Evolutionary conservation across 2,797 vertebrate genomes (phyloP), one percentile per base, ranked within the genome.

Genomic region (Phrynocephalus guinanensis): DNA sequence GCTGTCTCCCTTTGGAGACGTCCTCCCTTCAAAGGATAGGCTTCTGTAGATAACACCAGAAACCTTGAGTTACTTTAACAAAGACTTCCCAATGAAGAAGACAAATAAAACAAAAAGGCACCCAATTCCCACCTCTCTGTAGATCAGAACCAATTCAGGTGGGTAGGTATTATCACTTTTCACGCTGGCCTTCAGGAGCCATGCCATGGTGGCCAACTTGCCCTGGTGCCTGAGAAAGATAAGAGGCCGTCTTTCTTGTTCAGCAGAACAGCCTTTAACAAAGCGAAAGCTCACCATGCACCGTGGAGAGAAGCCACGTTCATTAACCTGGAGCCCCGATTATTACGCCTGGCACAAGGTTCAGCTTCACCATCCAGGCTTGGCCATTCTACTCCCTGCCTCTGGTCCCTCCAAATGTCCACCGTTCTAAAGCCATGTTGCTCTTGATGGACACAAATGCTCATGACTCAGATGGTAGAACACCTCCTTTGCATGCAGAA

Each of bases 201-300:
- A 8, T 80, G 78, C 86, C 77, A 38, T 26, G 4, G 79, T 76
- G 88, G 84, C 87, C 91, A 85, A 89, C 90, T 90, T 93, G 78
- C 86, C 4, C 30, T 0, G 3, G 20, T 88, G 90, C 3, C 83
- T 78, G 90, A 91, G 93, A 93, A 91, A 91, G 87, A 90, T 82
- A 91, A 86, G 3, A 16, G 5, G n/a, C 52, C 44, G 18, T 30
- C 44, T 15, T 86, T 89, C 77, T 66, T 0, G 11, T 38, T 90
- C 70, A 86, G 33, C 85, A 87, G 28, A 71, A 1, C 6, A 16
- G 18, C 26, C 1, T n/a, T 3, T 38, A 24, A 28, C 20, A 11
- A 22, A 75, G 7, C 3, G 24, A 88, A 79, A 67, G 83, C 88
- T 87, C 91, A 90, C 86, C 91, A 78, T 91, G 22, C 5, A 6